These are phyloP conservation scores for Baronia brevicornis DNA, from an alignment of 2,888 invertebrate genomes.

Conservation along the genomic window DNA sequence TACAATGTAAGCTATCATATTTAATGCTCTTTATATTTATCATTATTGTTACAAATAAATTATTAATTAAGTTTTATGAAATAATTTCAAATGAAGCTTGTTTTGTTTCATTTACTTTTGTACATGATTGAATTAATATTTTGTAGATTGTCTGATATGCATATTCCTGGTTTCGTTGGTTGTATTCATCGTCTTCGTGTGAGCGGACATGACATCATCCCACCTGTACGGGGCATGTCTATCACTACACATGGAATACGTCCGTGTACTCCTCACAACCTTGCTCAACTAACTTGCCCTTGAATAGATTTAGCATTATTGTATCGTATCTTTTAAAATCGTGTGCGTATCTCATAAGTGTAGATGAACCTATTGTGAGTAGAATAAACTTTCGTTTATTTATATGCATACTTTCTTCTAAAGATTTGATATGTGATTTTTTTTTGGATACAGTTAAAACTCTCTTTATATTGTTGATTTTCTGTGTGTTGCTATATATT, in stretches of 20 bases:
- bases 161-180: slow-evolving; percentile 85
- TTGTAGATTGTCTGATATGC: slow-evolving; percentile 83
- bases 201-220: slow-evolving; percentile 75
- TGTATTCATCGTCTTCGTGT: slow-evolving; percentile 86
- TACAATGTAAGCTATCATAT: slow-evolving; percentile 44
- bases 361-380: too few species aligned
- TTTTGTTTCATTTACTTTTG: too few species aligned
- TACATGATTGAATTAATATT: not conserved
- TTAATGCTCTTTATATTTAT: not conserved
- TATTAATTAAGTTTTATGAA: too few species aligned
- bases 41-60: not conserved
- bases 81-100: too few species aligned
- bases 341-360: too few species aligned
- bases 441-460: too few species aligned
- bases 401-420: too few species aligned
- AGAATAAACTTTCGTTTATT: too few species aligned
- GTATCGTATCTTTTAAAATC: not conserved
- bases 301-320: slow-evolving; percentile 20
- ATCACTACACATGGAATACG: slow-evolving; percentile 49
- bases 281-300: slow-evolving; percentile 56
- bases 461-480: too few species aligned
- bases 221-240: slow-evolving; percentile 69
- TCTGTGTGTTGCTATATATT: slow-evolving; percentile 7
- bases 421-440: too few species aligned
- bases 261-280: slow-evolving; percentile 58